Evolutionary conservation across 2,888 invertebrate genomes (phyloP).

Genomic region (Drosophila tripunctata): DNA sequence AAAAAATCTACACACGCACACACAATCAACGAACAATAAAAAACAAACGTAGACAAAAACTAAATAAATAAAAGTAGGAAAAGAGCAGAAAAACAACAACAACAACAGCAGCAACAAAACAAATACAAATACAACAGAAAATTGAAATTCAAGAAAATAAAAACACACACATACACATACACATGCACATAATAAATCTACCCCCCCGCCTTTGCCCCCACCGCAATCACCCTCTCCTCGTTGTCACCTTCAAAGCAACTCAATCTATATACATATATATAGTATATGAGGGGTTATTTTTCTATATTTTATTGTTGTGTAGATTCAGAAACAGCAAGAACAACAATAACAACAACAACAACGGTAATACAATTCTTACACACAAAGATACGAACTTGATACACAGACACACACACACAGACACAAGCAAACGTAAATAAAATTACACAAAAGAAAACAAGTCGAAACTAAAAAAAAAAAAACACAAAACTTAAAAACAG

Average conservation of each 20-base stretch:
- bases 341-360: constrained; percentile 50
- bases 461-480: constrained; percentile 73
- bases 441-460: constrained; percentile 79
- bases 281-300: constrained; percentile 50
- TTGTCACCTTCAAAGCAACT: constrained; percentile 40
- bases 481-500: constrained; percentile 58
- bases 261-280: too few species aligned
- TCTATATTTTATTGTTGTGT: constrained; percentile 65
- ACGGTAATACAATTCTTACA: constrained; percentile 76
- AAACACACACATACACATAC: constrained; percentile 18
- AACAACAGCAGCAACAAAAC: constrained; percentile 58
- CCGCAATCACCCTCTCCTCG: not conserved
- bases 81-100: constrained; percentile 31
- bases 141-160: constrained; percentile 63
- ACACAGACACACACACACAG: constrained; percentile 56
- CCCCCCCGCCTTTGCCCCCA: not conserved
- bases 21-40: constrained; percentile 24
- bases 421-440: constrained; percentile 61
- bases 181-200: constrained; percentile 14
- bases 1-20: constrained; percentile 6
- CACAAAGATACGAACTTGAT: constrained; percentile 75
- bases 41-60: constrained; percentile 66
- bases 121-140: constrained; percentile 27
- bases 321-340: constrained; percentile 55
- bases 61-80: constrained; percentile 68